Conservation (phyloP, 2,797 vertebrate genomes). For the Neosalanx taihuensis region DNA sequence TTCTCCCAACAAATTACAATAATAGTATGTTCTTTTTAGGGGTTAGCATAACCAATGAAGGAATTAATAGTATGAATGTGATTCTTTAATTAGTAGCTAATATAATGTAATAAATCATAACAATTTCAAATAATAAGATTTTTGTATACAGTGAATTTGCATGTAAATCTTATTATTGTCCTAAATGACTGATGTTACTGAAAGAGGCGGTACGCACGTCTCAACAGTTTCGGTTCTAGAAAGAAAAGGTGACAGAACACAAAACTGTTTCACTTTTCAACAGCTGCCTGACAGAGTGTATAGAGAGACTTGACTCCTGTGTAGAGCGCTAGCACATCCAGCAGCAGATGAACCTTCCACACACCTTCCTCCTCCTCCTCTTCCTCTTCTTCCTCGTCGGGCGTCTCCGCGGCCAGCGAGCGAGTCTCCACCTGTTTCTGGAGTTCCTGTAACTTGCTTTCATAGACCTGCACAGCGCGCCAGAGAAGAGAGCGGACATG, state of each 20-base stretch:
- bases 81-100: constrained; percentile 28
- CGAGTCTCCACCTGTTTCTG: constrained; percentile 98
- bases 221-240: constrained; percentile 59
- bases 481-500: constrained; percentile 54
- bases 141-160: background rate
- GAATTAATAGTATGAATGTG: constrained; percentile 17
- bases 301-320: background rate
- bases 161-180: no score
- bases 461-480: constrained; percentile 87
- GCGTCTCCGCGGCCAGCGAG: constrained; percentile 91
- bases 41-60: constrained; percentile 23
- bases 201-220: constrained; percentile 58
- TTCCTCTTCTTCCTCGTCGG: constrained; percentile 93
- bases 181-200: constrained; percentile 8
- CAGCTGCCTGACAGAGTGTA: background rate
- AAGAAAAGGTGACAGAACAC: constrained; percentile 36
- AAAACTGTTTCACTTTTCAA: background rate
- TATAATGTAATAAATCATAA: constrained; percentile 32
- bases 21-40: constrained; percentile 34
- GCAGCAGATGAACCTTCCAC: constrained; percentile 17
- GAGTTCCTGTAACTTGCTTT: constrained; percentile 95
- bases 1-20: background rate
- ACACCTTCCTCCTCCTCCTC: constrained; percentile 86
- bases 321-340: background rate
- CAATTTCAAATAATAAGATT: constrained; percentile 9